These are phyloP conservation scores for Ciona savignyi DNA, from an alignment of 23 tunicate species.

Conservation along the genomic window DNA sequence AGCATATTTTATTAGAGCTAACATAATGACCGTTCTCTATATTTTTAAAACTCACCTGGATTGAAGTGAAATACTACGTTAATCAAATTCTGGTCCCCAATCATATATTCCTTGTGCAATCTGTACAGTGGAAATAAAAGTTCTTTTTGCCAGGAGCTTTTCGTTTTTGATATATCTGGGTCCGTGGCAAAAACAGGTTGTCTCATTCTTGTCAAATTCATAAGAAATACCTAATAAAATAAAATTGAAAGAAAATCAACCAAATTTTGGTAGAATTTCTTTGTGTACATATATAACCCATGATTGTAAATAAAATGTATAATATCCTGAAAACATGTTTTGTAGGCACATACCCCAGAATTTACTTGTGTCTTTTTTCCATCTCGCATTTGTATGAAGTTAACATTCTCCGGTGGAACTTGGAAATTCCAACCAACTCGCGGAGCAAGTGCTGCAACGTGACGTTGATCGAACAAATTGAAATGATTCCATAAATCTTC, in stretches of 20 bases:
- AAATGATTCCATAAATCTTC: constrained; percentile 86
- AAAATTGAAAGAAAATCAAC: too few relatives aligned
- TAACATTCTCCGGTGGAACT: constrained; percentile 67
- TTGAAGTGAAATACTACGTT: constrained; percentile 93
- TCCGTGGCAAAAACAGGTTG: constrained; percentile 37
- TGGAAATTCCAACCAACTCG: constrained; percentile 98
- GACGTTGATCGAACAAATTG: constrained; percentile 26
- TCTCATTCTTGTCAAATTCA: constrained; percentile 96
- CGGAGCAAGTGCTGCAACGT: constrained; percentile 84
- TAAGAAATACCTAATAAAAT: constrained; percentile 73
- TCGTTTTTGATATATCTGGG: constrained; percentile 4
- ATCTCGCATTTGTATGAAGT: constrained; percentile 44
- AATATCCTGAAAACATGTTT: too few relatives aligned
- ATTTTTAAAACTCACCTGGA: too few relatives aligned
- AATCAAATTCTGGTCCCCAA: constrained; percentile 88
- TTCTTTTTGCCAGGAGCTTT: constrained; percentile 62
- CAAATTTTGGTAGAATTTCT: too few relatives aligned
- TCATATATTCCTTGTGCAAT: constrained; percentile 45
- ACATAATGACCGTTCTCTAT: too few relatives aligned
- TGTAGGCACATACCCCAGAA: constrained; percentile 90
- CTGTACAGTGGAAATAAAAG: constrained; percentile 66
- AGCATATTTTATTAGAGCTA: too few relatives aligned
- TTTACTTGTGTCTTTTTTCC: constrained; percentile 90
- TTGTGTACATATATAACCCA: too few relatives aligned
- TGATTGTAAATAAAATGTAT: too few relatives aligned